These are phyloP conservation scores for Eupeodes latifasciatus DNA, from an alignment of 2,888 invertebrate species.

Conservation along the genomic window DNA sequence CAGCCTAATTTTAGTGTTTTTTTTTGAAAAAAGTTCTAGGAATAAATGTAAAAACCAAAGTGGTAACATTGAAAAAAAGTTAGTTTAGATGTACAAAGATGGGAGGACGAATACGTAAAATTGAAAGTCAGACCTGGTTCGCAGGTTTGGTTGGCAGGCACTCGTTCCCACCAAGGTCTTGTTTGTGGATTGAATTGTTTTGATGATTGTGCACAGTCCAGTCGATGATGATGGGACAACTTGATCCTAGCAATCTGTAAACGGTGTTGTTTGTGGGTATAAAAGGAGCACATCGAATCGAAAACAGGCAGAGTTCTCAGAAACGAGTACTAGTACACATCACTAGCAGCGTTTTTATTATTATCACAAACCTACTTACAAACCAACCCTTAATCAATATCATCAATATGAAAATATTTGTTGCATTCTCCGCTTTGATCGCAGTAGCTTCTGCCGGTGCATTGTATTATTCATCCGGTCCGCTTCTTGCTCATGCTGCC, in stretches of 20 bases:
- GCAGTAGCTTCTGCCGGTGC: slow-evolving; percentile 78
- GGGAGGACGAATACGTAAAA: slow-evolving; percentile 71
- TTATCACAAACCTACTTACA: slow-evolving; percentile 42
- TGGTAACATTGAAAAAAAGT: no score
- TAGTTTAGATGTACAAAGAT: slow-evolving; percentile 11
- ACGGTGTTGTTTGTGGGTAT: slow-evolving; percentile 78
- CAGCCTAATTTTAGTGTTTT: no score
- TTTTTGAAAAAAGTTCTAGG: no score
- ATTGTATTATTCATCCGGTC: slow-evolving; percentile 76
- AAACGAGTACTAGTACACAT: slow-evolving; percentile 81
- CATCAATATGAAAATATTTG: slow-evolving; percentile 81
- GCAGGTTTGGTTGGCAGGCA: no score
- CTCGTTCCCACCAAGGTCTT: slow-evolving; percentile 65
- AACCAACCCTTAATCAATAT: slow-evolving; percentile 77
- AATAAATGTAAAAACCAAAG: no score
- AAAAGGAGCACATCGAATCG: slow-evolving; percentile 80
- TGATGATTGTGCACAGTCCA: slow-evolving; percentile 41
- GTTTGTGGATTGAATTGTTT: slow-evolving; percentile 59
- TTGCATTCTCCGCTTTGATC: slow-evolving; percentile 78
- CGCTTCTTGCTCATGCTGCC: slow-evolving; percentile 79
- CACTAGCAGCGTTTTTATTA: slow-evolving; percentile 79
- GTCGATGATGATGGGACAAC: slow-evolving; percentile 50
- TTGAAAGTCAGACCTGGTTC: slow-evolving; percentile 62
- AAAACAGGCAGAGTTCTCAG: slow-evolving; percentile 78
- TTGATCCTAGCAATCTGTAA: slow-evolving; percentile 50